A percentile compares a stretch with the other conserved stretches of the same genome.
Evolutionary conservation across 2,888 invertebrate species (phyloP).

Genomic region (Lamellibrachia columna): DNA sequence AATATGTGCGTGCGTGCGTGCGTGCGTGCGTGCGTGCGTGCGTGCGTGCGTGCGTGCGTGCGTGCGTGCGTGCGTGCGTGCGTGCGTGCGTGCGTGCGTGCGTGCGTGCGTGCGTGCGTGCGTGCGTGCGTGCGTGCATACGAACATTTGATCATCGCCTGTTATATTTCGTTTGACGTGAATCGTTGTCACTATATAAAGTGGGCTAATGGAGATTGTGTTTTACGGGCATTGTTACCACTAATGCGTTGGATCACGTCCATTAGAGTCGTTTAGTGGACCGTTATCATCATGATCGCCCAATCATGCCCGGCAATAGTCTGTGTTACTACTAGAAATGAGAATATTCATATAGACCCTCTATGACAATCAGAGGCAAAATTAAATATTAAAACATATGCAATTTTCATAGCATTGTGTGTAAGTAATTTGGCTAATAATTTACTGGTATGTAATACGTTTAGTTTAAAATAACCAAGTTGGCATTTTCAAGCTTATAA

Average conservation of each 20-base stretch:
- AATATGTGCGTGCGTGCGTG: too few species aligned
- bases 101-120: not conserved
- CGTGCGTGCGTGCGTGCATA: too few species aligned
- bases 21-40: not conserved
- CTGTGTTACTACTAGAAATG: not conserved
- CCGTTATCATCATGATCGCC: not conserved
- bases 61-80: not conserved
- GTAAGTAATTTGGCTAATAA: not conserved
- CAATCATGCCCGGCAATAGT: not conserved
- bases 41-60: not conserved
- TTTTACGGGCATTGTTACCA: not conserved
- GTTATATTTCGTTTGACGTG: not conserved
- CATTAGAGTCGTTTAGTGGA: not conserved
- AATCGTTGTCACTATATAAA: not conserved
- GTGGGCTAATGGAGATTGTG: not conserved
- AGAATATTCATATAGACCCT: not conserved
- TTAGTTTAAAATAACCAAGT: not conserved
- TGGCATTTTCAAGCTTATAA: too few species aligned
- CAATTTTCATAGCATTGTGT: not conserved
- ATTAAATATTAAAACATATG: not conserved
- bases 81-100: not conserved
- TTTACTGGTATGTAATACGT: not conserved
- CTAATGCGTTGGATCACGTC: conserved; percentile 1
- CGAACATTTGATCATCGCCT: not conserved
- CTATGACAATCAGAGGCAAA: not conserved